Percentiles rank a stretch among this genome's conserved stretches.
Evolutionary conservation across 1,140 invertebrate species (phyloP).

Genomic region (Drosophila burlai): DNA sequence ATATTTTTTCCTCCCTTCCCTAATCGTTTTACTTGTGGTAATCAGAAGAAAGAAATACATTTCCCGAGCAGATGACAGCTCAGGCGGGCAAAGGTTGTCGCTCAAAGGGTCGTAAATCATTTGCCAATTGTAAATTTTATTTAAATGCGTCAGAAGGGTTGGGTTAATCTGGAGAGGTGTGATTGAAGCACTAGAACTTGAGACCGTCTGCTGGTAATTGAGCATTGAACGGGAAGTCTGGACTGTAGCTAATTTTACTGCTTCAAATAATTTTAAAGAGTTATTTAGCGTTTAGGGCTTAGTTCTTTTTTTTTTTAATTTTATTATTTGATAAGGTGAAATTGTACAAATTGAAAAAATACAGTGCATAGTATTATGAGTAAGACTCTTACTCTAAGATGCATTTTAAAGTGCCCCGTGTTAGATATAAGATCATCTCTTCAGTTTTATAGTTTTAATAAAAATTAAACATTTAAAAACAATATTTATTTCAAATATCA

Average conservation of each 20-base stretch:
- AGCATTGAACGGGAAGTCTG: neutral
- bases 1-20: conserved; percentile 12
- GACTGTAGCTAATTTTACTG: neutral
- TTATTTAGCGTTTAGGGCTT: neutral
- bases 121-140: conserved; percentile 43
- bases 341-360: neutral
- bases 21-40: conserved; percentile 74
- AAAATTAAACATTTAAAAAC: neutral
- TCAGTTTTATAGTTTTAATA: neutral
- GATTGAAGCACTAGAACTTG: conserved; percentile 34
- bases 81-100: conserved; percentile 25
- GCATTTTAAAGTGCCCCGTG: neutral
- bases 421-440: neutral
- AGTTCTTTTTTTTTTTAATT: neutral
- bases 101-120: conserved; percentile 31
- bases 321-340: neutral
- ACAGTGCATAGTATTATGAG: neutral
- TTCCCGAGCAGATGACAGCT: conserved; percentile 12
- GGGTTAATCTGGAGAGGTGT: conserved; percentile 38
- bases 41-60: conserved; percentile 16
- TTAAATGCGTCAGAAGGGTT: conserved; percentile 35
- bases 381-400: neutral
- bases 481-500: neutral
- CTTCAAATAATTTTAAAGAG: neutral
- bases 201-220: conserved; percentile 28